Base-by-base conservation (phyloP, 2,888 invertebrate species). In the Amaurobius ferox region DNA sequence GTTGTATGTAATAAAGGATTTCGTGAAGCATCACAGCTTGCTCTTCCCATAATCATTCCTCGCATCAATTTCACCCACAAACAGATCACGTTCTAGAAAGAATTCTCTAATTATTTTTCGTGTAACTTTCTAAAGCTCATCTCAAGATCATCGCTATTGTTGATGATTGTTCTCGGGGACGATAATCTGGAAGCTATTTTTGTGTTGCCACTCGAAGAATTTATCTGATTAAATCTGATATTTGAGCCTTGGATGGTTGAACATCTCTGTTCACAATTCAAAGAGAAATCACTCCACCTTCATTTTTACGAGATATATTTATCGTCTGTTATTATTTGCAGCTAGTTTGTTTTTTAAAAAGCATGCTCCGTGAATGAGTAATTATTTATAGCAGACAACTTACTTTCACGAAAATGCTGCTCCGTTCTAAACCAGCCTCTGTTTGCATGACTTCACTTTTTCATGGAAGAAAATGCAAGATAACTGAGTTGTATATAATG, bases 71-170 rank as follows among this genome's bases (percentile, higher is more conserved):
- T 35, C 26, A 55, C 67, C 35, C 55, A 61, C 68, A 62, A 71
- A 62, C 79, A 79, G 70, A 64, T 79, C 79, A 70, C 71, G 70
- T 44, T 16, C 16, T 64, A 79, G 74, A 32, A 67, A 68, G 61
- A 71, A 71, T 70, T 71, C 62, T 79, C 61, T 39, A 79, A 79
- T 79, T 79, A 71, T 79, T 70, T 68, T 28, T 44, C 39, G 29
- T 13, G 19, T 16, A 30, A 23, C 28, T 39, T 23, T 62, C 29
- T 40, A 61, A 62, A 62, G 29, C 55, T 26, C 61, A 44, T 64
- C 79, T 71, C 62, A 29, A 68, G 44, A 44, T 44, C n/a, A 9
- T 44, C 44, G 2, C 44, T 35, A 71, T 79, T 79, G 70, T 79
- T 79, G 6, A 29, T 16, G 16, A 71, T 79, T 16, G 44, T 62